These are phyloP conservation scores for Drymonia ruficornis DNA, from an alignment of 2,888 invertebrate genomes.

Conservation along the genomic window DNA sequence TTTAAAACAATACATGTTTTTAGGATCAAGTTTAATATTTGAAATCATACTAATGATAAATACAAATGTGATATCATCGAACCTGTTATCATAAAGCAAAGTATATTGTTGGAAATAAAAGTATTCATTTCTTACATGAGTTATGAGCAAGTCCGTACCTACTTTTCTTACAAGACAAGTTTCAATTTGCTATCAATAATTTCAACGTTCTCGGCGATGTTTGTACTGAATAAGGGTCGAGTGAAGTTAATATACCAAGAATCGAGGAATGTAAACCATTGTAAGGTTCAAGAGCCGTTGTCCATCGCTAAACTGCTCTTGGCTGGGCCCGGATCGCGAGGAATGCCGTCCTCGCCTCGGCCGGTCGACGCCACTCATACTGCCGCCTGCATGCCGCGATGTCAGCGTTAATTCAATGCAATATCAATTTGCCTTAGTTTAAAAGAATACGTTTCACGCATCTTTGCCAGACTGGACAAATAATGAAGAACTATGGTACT, in stretches of 20 bases:
- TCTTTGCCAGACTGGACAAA: neutral
- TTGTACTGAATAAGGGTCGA: neutral
- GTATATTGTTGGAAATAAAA: neutral
- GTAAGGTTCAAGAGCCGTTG: slow-evolving; percentile 67
- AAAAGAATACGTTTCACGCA: too few species aligned
- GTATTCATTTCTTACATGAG: neutral
- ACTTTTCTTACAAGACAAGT: too few species aligned
- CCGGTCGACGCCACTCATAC: slow-evolving; percentile 54
- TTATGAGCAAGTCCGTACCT: too few species aligned
- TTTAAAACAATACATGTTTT: slow-evolving; percentile 7
- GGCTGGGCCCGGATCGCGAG: slow-evolving; percentile 49
- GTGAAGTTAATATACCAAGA: slow-evolving; percentile 10
- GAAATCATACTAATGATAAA: neutral
- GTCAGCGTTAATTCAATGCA: slow-evolving; percentile 28
- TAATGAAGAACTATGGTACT: too few species aligned
- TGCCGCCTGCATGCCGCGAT: slow-evolving; percentile 50
- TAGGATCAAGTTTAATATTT: neutral
- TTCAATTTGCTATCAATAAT: too few species aligned
- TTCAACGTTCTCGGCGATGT: too few species aligned
- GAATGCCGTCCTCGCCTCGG: slow-evolving; percentile 71
- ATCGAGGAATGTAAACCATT: slow-evolving; percentile 35
- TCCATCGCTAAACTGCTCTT: slow-evolving; percentile 50
- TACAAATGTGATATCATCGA: neutral
- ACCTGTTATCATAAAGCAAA: neutral
- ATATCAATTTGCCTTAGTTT: slow-evolving; percentile 10